Conservation (phyloP, 2,888 invertebrate genomes). For the Lysandra coridon region DNA sequence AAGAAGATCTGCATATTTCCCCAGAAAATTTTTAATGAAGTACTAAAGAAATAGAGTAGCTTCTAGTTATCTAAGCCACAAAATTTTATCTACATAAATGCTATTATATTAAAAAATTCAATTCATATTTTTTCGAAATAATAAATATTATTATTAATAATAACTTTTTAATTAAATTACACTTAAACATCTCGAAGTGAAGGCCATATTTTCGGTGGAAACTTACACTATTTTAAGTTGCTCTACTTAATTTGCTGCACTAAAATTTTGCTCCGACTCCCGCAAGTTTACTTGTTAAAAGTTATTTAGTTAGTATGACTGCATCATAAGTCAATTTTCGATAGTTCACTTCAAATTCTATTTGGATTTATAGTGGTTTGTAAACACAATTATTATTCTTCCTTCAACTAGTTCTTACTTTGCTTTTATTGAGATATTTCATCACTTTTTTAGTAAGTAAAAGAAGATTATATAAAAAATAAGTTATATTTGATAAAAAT, state of each 20-base stretch:
- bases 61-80: too few relatives aligned
- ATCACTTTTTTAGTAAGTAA: too few relatives aligned
- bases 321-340: slow-evolving; percentile 20
- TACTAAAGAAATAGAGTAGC: too few relatives aligned
- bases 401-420: not conserved
- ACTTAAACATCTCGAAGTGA: not conserved
- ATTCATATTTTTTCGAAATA: too few relatives aligned
- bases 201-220: not conserved
- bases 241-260: slow-evolving; percentile 19
- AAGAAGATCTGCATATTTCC: too few relatives aligned
- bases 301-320: slow-evolving; percentile 24
- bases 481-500: too few relatives aligned
- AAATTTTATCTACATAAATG: too few relatives aligned
- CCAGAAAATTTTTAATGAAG: too few relatives aligned
- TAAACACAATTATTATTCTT: not conserved
- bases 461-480: too few relatives aligned
- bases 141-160: not conserved
- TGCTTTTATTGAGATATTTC: too few relatives aligned
- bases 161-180: not conserved
- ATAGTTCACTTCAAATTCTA: not conserved
- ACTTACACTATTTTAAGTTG: slow-evolving; percentile 21
- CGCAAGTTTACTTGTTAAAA: slow-evolving; percentile 28
- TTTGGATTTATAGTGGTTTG: slow-evolving; percentile 1
- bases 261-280: slow-evolving; percentile 12
- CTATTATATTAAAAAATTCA: too few relatives aligned